Percentiles rank a stretch among this genome's conserved stretches.
These are phyloP conservation scores for Nansenia antarctica DNA, from an alignment of 2,113 vertebrate species.

Conservation along the genomic window DNA sequence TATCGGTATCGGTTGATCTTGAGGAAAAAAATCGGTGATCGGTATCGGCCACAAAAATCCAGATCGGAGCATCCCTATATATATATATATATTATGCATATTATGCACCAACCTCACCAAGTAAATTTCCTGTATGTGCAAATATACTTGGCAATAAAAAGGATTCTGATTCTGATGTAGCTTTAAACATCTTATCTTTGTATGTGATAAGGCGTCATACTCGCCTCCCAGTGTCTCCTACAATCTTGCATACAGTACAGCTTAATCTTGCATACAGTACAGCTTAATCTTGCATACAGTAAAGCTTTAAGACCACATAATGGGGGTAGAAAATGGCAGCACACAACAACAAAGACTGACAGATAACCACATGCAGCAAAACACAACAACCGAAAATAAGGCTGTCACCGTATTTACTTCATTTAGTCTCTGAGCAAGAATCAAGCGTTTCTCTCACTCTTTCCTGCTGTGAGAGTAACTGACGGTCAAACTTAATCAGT, in stretches of 20 bases:
- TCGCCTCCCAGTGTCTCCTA: background rate
- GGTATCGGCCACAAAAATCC: too few species aligned
- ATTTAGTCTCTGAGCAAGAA: background rate
- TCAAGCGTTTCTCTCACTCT: background rate
- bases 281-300: background rate
- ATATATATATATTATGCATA: too few species aligned
- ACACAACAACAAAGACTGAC: background rate
- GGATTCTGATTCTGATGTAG: too few species aligned
- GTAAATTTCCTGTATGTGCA: too few species aligned
- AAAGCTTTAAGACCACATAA: background rate
- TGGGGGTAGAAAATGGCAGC: background rate
- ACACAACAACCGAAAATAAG: conserved; percentile 6
- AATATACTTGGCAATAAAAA: too few species aligned
- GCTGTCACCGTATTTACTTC: background rate
- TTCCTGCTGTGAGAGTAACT: conserved; percentile 7
- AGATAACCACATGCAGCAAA: background rate
- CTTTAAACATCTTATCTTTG: background rate
- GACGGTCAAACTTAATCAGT: conserved; percentile 31
- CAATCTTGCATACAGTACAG: background rate
- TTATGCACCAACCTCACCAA: too few species aligned
- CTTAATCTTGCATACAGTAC: too few species aligned
- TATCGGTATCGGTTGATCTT: too few species aligned
- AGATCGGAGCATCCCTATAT: too few species aligned
- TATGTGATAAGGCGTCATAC: background rate
- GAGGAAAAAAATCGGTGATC: too few species aligned